Conservation (phyloP, 2,888 invertebrate species). For the Amphipoea oculea region DNA sequence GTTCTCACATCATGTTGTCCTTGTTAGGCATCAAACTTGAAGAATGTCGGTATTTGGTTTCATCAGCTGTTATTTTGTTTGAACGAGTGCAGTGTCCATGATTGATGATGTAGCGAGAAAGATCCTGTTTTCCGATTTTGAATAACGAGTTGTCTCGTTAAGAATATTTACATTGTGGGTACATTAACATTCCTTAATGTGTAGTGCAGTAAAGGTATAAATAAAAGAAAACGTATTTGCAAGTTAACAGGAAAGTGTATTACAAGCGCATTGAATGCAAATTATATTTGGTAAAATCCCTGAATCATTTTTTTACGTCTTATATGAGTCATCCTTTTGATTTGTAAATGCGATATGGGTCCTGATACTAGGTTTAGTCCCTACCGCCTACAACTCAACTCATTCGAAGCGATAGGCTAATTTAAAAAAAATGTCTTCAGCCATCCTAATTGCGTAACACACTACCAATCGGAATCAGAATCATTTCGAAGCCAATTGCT, state of each 20-base stretch:
- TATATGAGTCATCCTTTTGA: neutral
- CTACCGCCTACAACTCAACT: neutral
- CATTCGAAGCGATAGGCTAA: neutral
- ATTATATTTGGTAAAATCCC: conserved; percentile 6
- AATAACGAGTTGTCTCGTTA: conserved; percentile 56
- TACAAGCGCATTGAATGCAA: conserved; percentile 17
- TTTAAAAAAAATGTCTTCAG: neutral
- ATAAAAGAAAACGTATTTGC: conserved; percentile 45
- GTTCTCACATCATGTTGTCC: conserved; percentile 59
- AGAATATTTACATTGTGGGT: conserved; percentile 38
- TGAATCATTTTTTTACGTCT: neutral
- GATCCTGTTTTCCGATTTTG: conserved; percentile 64
- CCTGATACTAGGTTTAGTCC: neutral
- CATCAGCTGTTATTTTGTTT: conserved; percentile 68
- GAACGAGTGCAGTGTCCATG: conserved; percentile 52
- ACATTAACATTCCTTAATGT: conserved; percentile 46
- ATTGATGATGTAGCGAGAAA: conserved; percentile 52
- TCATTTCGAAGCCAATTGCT: no score
- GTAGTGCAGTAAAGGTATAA: conserved; percentile 25
- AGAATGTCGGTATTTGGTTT: conserved; percentile 64
- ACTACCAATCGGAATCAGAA: no score
- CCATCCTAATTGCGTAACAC: no score
- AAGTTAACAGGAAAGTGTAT: conserved; percentile 32
- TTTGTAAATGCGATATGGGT: neutral
- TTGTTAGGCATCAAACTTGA: conserved; percentile 58